These are phyloP conservation scores for Rhizoglyphus robini DNA, from an alignment of 1,140 invertebrate species.

Conservation along the genomic window DNA sequence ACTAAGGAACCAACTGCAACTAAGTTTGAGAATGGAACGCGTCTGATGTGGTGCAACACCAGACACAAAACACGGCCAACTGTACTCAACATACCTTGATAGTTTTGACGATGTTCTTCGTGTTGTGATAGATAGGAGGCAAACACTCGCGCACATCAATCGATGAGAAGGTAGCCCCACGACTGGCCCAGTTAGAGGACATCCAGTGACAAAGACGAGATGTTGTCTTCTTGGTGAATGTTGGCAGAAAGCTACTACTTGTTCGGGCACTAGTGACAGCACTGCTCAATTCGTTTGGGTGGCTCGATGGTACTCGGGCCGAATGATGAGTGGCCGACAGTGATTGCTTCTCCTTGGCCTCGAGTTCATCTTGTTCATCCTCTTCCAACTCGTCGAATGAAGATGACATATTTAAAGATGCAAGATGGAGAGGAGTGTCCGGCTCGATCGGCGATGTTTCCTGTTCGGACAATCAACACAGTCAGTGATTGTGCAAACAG, in stretches of 20 bases:
- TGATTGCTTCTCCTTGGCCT: neutral
- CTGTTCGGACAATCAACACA: neutral
- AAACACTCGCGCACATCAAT: conserved; percentile 37
- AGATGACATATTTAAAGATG: conserved; percentile 6
- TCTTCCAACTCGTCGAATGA: conserved; percentile 11
- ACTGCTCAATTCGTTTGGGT: neutral
- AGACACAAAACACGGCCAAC: too few species aligned
- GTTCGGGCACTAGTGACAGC: conserved; percentile 23
- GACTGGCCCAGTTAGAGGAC: conserved; percentile 6
- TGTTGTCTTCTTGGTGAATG: conserved; percentile 9
- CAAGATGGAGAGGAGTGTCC: neutral
- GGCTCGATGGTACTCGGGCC: neutral
- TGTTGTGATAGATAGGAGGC: conserved; percentile 42
- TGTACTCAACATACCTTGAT: conserved; percentile 43
- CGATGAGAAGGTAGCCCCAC: neutral
- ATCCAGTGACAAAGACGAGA: conserved; percentile 7
- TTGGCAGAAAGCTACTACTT: conserved; percentile 15
- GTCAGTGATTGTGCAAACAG: neutral
- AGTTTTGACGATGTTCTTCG: conserved; percentile 43
- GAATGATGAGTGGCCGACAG: neutral
- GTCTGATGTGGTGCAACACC: too few species aligned
- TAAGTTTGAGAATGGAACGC: too few species aligned
- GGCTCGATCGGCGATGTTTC: conserved; percentile 1
- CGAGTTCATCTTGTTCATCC: neutral
- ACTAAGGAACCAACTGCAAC: too few species aligned